These are phyloP conservation scores for Eubasilissa splendida DNA, from an alignment of 2,888 invertebrate species.

Conservation along the genomic window DNA sequence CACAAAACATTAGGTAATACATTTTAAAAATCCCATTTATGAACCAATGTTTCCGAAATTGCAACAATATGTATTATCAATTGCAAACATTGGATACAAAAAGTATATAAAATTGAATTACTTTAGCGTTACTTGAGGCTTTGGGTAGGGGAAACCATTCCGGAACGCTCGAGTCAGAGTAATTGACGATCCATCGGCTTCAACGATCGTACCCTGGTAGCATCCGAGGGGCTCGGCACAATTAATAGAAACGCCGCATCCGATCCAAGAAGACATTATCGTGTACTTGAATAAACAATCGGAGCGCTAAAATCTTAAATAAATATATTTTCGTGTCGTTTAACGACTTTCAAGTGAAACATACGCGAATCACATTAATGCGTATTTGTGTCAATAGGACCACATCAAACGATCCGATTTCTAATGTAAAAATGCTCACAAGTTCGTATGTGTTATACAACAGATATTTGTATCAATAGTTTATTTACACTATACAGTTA, in stretches of 20 bases:
- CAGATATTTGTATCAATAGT: not conserved
- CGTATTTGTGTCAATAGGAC: constrained; percentile 33
- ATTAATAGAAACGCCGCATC: constrained; percentile 88
- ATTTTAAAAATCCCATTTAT: too few species aligned
- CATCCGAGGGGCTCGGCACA: constrained; percentile 84
- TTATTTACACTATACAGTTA: not conserved
- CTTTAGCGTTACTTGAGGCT: constrained; percentile 71
- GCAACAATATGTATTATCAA: constrained; percentile 15
- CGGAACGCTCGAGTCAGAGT: constrained; percentile 86
- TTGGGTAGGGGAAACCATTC: constrained; percentile 79
- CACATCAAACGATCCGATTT: not conserved
- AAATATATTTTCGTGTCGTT: not conserved
- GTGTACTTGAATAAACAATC: not conserved
- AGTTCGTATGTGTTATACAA: too few species aligned
- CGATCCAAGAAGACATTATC: constrained; percentile 77
- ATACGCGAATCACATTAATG: constrained; percentile 34
- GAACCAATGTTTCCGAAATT: not conserved
- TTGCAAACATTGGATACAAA: constrained; percentile 1
- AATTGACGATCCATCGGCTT: constrained; percentile 80
- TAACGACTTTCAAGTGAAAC: constrained; percentile 9
- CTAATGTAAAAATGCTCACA: too few species aligned
- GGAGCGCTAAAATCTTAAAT: not conserved
- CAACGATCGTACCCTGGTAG: constrained; percentile 85
- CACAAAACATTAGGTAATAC: too few species aligned
- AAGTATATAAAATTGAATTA: constrained; percentile 60